These are phyloP conservation scores for Zoanthus solanderi DNA, from an alignment of 92 coral and sea anemone genomes.

Conservation along the genomic window DNA sequence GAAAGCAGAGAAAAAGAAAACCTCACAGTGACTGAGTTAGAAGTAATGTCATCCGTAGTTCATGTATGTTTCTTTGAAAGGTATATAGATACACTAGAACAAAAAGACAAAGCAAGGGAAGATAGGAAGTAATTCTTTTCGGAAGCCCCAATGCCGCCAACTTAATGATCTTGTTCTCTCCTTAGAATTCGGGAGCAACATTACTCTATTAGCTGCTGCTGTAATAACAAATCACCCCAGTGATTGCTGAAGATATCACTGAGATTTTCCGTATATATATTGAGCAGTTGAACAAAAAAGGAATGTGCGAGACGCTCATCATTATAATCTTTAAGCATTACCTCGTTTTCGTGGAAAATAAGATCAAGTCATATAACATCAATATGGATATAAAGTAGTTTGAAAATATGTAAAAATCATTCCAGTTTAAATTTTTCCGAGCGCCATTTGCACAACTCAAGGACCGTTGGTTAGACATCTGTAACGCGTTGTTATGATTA, in stretches of 20 bases:
- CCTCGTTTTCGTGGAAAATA: too few relatives aligned
- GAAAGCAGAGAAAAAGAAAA: too few relatives aligned
- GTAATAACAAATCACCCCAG: neutral
- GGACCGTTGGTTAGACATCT: too few relatives aligned
- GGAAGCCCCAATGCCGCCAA: neutral
- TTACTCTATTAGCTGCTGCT: neutral
- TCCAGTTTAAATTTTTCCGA: too few relatives aligned
- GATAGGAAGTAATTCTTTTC: neutral
- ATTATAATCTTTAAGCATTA: too few relatives aligned
- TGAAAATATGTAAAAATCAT: too few relatives aligned
- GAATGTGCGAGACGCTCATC: too few relatives aligned
- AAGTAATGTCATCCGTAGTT: neutral
- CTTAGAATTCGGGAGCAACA: neutral
- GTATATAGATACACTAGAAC: neutral
- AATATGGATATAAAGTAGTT: too few relatives aligned
- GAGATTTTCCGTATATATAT: neutral
- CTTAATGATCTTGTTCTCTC: neutral
- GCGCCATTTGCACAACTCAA: too few relatives aligned
- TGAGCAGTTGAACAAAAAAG: too few relatives aligned
- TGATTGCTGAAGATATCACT: neutral
- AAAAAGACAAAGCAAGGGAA: neutral
- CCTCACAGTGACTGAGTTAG: neutral
- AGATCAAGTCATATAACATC: too few relatives aligned
- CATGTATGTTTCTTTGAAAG: neutral
- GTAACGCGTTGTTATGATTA: too few relatives aligned